These are phyloP conservation scores for Takifugu ocellatus DNA, from an alignment of 2,797 vertebrate species.

Conservation along the genomic window DNA sequence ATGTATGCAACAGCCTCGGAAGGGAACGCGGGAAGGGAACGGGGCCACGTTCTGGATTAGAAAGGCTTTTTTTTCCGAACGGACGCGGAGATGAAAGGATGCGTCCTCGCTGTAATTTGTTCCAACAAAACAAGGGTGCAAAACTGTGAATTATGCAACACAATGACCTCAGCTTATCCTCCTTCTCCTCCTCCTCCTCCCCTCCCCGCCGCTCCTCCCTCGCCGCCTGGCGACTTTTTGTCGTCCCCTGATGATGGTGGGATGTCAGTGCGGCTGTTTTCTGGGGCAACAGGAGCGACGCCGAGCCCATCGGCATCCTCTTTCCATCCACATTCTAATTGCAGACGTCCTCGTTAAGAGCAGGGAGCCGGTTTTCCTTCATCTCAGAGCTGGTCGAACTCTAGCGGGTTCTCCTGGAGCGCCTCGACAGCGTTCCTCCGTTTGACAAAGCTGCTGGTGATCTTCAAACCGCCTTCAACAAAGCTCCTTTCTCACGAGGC, in stretches of 20 bases:
- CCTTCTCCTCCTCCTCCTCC: constrained; percentile 23
- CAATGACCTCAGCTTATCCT: constrained; percentile 26
- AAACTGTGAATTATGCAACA: constrained; percentile 5
- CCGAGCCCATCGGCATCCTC: constrained; percentile 31
- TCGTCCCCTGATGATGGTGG: constrained; percentile 38
- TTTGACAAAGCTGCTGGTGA: constrained; percentile 71
- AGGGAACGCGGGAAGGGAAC: constrained; percentile 11
- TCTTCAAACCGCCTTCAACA: constrained; percentile 71
- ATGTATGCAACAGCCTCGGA: constrained; percentile 61
- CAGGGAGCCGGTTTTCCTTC: constrained; percentile 13
- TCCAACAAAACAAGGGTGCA: not conserved
- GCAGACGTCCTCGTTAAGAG: too few species aligned
- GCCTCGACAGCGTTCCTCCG: constrained; percentile 12
- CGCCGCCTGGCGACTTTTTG: constrained; percentile 31
- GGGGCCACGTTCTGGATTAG: constrained; percentile 7
- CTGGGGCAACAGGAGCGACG: too few species aligned
- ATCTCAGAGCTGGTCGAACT: constrained; percentile 8
- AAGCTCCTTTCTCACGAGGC: constrained; percentile 56
- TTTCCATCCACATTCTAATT: too few species aligned
- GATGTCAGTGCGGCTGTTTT: not conserved
- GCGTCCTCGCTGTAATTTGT: constrained; percentile 1
- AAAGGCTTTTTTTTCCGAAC: constrained; percentile 3
- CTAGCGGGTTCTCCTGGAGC: too few species aligned
- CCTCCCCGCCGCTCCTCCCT: constrained; percentile 17
- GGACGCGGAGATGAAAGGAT: constrained; percentile 16